These are phyloP conservation scores for Thamnophis elegans DNA, from an alignment of 2,797 vertebrate species.

Conservation along the genomic window DNA sequence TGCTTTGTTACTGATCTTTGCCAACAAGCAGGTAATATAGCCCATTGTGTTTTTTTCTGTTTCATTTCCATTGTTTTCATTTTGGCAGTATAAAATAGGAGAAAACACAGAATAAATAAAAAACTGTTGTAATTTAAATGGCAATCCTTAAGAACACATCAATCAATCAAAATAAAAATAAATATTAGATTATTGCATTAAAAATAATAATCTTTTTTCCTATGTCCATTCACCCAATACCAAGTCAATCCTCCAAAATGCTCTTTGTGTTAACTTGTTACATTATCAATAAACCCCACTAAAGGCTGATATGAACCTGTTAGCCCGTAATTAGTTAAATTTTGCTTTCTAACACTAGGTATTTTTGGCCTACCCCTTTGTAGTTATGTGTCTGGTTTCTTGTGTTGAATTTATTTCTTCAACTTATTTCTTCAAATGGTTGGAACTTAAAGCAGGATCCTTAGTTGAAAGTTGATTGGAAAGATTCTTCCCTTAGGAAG, in stretches of 20 bases:
- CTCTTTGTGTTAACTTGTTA: not conserved
- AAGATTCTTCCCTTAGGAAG: not conserved
- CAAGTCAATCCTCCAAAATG: not conserved
- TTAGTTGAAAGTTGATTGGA: not conserved
- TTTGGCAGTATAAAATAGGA: not conserved
- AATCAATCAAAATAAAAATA: not conserved
- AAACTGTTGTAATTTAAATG: not conserved
- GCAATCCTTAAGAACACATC: not conserved
- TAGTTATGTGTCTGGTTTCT: not conserved
- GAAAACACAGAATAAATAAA: not conserved
- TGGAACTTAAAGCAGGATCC: not conserved
- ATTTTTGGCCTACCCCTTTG: not conserved
- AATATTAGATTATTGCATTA: not conserved
- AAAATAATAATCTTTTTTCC: not conserved
- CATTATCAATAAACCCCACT: not conserved
- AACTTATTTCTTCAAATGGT: not conserved
- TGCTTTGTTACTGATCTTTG: slow-evolving; percentile 94
- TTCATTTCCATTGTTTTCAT: not conserved
- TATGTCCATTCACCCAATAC: not conserved
- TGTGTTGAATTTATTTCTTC: not conserved
- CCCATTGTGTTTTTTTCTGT: not conserved
- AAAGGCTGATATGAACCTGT: not conserved
- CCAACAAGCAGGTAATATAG: slow-evolving; percentile 92
- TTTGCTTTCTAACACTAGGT: not conserved
- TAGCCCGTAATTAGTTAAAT: not conserved